Evolutionary conservation across 2,113 vertebrate species (phyloP).

Genomic region (Phylloscopus whistleri): DNA sequence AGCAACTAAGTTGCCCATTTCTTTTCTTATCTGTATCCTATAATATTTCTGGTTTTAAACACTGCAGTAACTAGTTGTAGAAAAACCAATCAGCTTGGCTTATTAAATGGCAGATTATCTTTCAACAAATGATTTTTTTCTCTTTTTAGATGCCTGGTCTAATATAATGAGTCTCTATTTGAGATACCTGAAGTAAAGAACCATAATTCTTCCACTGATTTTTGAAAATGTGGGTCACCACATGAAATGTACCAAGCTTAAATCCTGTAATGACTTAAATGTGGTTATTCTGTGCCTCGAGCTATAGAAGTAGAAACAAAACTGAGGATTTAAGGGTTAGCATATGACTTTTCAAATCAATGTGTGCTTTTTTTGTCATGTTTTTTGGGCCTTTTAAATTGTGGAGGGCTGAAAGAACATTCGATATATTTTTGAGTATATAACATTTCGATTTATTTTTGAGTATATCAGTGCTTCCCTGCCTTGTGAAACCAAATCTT

Average conservation of each 20-base stretch:
- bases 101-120: background rate
- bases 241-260: background rate
- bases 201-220: background rate
- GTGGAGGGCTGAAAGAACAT: background rate
- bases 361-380: background rate
- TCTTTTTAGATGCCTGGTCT: background rate
- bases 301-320: background rate
- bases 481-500: background rate
- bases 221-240: background rate
- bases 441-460: too few species aligned
- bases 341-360: background rate
- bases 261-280: background rate
- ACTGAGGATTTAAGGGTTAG: background rate
- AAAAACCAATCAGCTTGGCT: background rate
- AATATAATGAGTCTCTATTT: background rate
- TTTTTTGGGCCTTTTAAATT: background rate
- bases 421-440: background rate
- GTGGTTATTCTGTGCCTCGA: background rate
- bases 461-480: background rate
- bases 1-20: background rate
- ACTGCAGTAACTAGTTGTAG: background rate
- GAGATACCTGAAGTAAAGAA: background rate
- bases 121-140: background rate
- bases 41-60: background rate
- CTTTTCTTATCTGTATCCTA: background rate